Conservation (phyloP, 2,888 invertebrate species). For the Drosophila nr. perissopoda region DNA sequence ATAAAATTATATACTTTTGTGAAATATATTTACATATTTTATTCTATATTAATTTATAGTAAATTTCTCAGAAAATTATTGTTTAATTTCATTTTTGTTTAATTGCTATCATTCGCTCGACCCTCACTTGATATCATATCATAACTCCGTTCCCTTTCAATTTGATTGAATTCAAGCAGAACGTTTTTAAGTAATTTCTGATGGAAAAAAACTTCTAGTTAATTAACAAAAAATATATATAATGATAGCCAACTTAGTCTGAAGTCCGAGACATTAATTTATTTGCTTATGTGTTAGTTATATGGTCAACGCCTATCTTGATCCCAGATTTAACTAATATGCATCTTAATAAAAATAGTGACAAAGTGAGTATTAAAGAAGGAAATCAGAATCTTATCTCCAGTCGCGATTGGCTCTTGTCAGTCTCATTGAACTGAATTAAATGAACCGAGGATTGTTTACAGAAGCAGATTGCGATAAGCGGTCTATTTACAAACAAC, state of each 20-base stretch:
- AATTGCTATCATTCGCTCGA: not conserved
- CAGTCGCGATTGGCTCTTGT: constrained; percentile 8
- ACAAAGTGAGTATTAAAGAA: not conserved
- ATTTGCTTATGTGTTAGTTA: not conserved
- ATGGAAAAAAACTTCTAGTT: not conserved
- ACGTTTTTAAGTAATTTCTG: not conserved
- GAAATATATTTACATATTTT: not conserved
- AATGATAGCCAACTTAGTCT: not conserved
- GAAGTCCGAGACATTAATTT: not conserved
- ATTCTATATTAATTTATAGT: not conserved
- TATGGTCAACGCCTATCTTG: not conserved
- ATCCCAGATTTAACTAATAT: not conserved
- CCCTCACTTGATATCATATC: not conserved
- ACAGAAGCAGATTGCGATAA: constrained; percentile 57
- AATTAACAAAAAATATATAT: not conserved
- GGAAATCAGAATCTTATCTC: constrained; percentile 11
- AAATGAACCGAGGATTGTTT: constrained; percentile 53
- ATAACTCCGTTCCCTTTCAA: not conserved
- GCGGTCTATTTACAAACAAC: constrained; percentile 13
- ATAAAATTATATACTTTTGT: not conserved
- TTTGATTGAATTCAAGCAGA: not conserved
- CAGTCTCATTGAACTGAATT: constrained; percentile 25
- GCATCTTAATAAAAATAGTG: not conserved
- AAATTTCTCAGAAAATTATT: not conserved
- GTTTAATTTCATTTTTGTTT: not conserved